phyloP scores from a whole-genome alignment of 92 coral and sea anemone genomes.

The Heliopora coerulea region DNA sequence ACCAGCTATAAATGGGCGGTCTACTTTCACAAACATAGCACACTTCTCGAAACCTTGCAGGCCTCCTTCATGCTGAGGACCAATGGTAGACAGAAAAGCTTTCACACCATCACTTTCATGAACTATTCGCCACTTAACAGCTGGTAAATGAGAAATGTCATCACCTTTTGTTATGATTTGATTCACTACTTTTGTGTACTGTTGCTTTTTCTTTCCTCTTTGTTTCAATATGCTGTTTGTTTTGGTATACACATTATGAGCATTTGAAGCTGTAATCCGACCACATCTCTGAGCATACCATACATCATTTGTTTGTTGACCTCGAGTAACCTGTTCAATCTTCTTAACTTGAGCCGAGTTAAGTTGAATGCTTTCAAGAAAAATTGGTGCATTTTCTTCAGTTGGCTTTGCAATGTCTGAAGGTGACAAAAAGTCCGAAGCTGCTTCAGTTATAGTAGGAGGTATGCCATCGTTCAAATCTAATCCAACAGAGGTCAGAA shows the following conservation, averaged over 20 bases:
- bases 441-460: conserved; percentile 45
- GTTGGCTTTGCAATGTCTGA: conserved; percentile 13
- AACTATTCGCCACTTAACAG: conserved; percentile 42
- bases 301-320: conserved; percentile 34
- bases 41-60: conserved; percentile 13
- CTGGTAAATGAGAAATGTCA: conserved; percentile 41
- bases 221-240: conserved; percentile 33
- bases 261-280: conserved; percentile 44
- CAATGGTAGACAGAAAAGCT: conserved; percentile 31
- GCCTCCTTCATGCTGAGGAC: conserved; percentile 24
- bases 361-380: conserved; percentile 38
- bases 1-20: conserved; percentile 33
- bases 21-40: conserved; percentile 28
- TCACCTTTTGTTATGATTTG: conserved; percentile 13
- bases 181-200: conserved; percentile 36
- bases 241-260: conserved; percentile 33
- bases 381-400: conserved; percentile 25
- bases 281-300: conserved; percentile 42
- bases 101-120: conserved; percentile 49
- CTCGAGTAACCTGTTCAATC: conserved; percentile 31
- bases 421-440: conserved; percentile 35
- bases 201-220: conserved; percentile 27
- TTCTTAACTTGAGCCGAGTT: conserved; percentile 12
- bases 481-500: conserved; percentile 49
- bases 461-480: conserved; percentile 45